A percentile compares a stretch with the other conserved stretches of the same genome.
phyloP scores from a whole-genome alignment of 2,797 vertebrate genomes.

The Pseudopleuronectes americanus region DNA sequence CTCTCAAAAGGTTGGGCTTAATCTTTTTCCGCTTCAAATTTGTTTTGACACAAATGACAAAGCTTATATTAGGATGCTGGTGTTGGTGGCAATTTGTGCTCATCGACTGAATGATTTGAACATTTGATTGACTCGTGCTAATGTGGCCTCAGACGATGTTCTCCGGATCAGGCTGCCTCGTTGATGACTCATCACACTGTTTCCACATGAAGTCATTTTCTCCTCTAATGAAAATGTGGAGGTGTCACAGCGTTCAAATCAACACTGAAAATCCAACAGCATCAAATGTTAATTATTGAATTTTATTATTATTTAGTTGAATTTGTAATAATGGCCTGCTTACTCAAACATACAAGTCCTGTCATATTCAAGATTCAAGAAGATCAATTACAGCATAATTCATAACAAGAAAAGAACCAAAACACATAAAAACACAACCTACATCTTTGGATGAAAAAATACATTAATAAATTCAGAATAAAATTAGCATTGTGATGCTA shows the following conservation, averaged over 20 bases:
- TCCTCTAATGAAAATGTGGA: neutral
- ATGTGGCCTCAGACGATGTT: conserved; percentile 19
- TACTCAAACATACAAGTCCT: too few species aligned
- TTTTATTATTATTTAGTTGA: too few species aligned
- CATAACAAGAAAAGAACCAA: too few species aligned
- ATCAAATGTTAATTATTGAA: neutral
- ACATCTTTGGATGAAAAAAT: too few species aligned
- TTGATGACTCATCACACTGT: conserved; percentile 25
- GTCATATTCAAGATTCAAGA: too few species aligned
- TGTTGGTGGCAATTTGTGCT: conserved; percentile 19
- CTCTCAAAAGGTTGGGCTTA: neutral
- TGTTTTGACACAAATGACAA: conserved; percentile 20
- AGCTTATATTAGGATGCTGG: neutral
- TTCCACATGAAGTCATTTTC: neutral
- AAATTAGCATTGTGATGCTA: too few species aligned
- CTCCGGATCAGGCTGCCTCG: neutral
- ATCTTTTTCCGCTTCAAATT: conserved; percentile 14
- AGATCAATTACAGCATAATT: too few species aligned
- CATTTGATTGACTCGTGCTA: conserved; percentile 37
- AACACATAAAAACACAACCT: too few species aligned
- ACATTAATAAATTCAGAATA: too few species aligned
- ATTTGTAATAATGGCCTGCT: too few species aligned
- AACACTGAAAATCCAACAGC: conserved; percentile 27
- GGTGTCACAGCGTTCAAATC: conserved; percentile 19
- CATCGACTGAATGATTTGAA: conserved; percentile 44